phyloP scores from a whole-genome alignment of 2,888 invertebrate genomes.

The Torymus aiolomorphi region DNA sequence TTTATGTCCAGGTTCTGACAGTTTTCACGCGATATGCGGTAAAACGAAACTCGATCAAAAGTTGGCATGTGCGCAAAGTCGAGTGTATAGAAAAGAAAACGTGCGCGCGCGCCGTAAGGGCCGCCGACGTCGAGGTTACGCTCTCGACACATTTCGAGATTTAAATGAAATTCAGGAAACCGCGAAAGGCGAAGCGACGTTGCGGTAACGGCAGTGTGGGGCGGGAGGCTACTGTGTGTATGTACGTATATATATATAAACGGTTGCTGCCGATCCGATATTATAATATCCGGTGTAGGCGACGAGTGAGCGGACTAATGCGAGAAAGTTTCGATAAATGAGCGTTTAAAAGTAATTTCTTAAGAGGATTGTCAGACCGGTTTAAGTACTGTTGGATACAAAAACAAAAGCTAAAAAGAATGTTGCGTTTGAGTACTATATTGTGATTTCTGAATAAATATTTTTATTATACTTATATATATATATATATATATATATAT shows the following conservation, averaged over 20 bases:
- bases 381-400: too few relatives aligned
- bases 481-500: too few relatives aligned
- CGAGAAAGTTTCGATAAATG: neutral
- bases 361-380: too few relatives aligned
- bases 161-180: conserved; percentile 36
- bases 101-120: conserved; percentile 22
- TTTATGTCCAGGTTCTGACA: conserved; percentile 39
- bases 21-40: conserved; percentile 34
- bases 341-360: too few relatives aligned
- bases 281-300: conserved; percentile 5
- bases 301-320: neutral
- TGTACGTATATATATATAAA: too few relatives aligned
- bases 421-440: too few relatives aligned
- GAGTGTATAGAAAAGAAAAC: neutral
- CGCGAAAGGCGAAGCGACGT: neutral
- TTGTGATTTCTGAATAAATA: too few relatives aligned
- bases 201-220: too few relatives aligned
- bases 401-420: too few relatives aligned
- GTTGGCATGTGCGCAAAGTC: conserved; percentile 18
- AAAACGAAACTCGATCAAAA: conserved; percentile 49
- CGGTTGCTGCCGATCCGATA: neutral
- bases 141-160: conserved; percentile 31
- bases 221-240: too few relatives aligned
- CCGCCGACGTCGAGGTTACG: neutral
- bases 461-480: too few relatives aligned